Evolutionary conservation across 2,797 vertebrate genomes (phyloP), one percentile per base, ranked within the genome.

Genomic region (Chaetophractus vellerosus): DNA sequence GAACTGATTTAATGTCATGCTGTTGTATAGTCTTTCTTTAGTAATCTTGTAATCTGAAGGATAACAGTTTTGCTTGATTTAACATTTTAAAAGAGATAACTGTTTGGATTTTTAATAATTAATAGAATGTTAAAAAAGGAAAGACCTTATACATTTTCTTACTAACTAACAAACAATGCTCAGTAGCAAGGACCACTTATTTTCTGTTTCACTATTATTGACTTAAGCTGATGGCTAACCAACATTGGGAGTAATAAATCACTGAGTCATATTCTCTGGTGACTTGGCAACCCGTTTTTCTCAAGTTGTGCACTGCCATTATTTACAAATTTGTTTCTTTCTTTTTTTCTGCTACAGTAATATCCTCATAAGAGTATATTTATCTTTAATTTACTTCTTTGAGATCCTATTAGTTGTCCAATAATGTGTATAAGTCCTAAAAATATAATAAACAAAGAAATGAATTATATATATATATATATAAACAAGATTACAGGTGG

Each of bases 371-470:
- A 48, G 52, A 63, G n/a, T 36, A n/a, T 66, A n/a, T 90, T 57
- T 92, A 52, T 86, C 94, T 72, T 78, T 19, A 38, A 41, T 71
- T 78, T 87, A 86, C 61, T 74, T 93, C 36, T 96, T 85, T 90
- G 80, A 90, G 52, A 41, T 78, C 12, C 55, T 79, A 10, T 87
- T 91, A 81, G 76, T 59, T 90, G 38, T 82, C 18, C n/a, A 55
- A 12, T 87, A 81, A 78, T 82, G 64, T 82, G 38, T 63, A 14
- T 76, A 59, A 26, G 48, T 50, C 33, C 76, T 87, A 72, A 91
- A 74, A 93, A 71, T 45, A 33, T 78, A 66, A 75, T 85, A 61
- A 75, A 38, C 64, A 55, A 24, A 33, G 26, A 75, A 78, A 33
- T 38, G 31, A 7, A 68, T 14, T 41, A 90, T 28, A 64, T 80